Percentiles rank a stretch among this genome's conserved stretches.
phyloP scores from a whole-genome alignment of 2,113 vertebrate genomes.

The Lepus americanus region DNA sequence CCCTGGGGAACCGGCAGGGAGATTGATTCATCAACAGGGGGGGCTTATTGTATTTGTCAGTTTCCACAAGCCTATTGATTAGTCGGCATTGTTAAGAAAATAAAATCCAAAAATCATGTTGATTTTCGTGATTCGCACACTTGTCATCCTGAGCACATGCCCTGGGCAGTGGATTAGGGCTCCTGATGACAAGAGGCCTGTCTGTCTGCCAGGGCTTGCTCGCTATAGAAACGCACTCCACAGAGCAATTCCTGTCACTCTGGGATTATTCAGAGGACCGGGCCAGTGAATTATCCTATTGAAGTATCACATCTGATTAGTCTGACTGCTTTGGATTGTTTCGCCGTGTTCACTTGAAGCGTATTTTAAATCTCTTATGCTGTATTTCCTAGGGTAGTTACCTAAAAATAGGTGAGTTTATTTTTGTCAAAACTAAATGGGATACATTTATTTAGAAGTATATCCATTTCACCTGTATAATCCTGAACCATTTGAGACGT shows the following conservation, averaged over 20 bases:
- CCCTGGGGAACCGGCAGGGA: slow-evolving; percentile 46
- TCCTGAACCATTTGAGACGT: slow-evolving; percentile 29
- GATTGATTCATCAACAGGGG: slow-evolving; percentile 87
- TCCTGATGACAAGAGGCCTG: slow-evolving; percentile 88
- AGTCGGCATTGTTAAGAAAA: slow-evolving; percentile 86
- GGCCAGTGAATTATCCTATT: slow-evolving; percentile 87
- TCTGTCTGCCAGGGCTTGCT: slow-evolving; percentile 88
- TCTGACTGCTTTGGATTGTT: slow-evolving; percentile 78
- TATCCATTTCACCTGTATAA: slow-evolving; percentile 51
- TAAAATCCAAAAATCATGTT: slow-evolving; percentile 88
- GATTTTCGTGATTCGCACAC: slow-evolving; percentile 88
- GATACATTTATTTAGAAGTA: slow-evolving; percentile 52
- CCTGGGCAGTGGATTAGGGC: slow-evolving; percentile 89
- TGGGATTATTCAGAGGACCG: slow-evolving; percentile 86
- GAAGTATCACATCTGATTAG: slow-evolving; percentile 79
- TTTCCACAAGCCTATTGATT: slow-evolving; percentile 87
- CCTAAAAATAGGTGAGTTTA: slow-evolving; percentile 58
- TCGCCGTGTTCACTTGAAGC: slow-evolving; percentile 74
- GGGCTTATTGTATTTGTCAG: slow-evolving; percentile 85
- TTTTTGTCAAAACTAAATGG: slow-evolving; percentile 60
- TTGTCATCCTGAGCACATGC: slow-evolving; percentile 87
- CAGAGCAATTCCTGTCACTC: slow-evolving; percentile 86
- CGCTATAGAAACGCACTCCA: slow-evolving; percentile 85
- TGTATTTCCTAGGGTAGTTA: slow-evolving; percentile 65
- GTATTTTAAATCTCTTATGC: slow-evolving; percentile 73